Base-by-base conservation (phyloP, 1,140 invertebrate species). In the Lethocerus indicus region DNA sequence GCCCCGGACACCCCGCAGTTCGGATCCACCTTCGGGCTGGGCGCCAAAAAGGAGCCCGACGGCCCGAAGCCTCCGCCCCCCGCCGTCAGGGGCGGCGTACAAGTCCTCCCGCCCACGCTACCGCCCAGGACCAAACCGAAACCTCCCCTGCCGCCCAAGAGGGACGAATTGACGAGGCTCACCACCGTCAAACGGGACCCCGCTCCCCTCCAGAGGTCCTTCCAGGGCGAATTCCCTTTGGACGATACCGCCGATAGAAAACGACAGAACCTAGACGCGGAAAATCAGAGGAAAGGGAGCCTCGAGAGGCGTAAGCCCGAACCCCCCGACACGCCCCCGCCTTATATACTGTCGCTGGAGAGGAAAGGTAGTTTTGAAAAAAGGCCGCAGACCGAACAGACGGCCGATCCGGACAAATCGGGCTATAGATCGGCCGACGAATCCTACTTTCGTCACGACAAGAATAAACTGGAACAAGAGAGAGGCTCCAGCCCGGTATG, bases 101-200 rank as follows among this genome's bases (percentile, higher is more conserved):
- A 55, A 35, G 56, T 57, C 7, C 32, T 56, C 9, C 56, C 56
- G 3, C 56, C 56, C 1, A 49, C 51, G 1, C 54, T 57, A 3
- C 54, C 54, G 21, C 56, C 56, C 21, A 24, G 48, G 21, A 24
- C 14, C 2, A 59, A 59, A 43, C 58, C 53, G 4, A 59, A 58
- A 42, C 58, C 58, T 0, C 58, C 58, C 0, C 37, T 58, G 4
- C 56, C 57, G 3, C 58, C 58, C 5, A 57, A 57, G 12, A 42
- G 58, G 2, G 56, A 55, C 16, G 54, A 59, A 44, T 50, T 56
- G 16, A 59, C 58, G 1, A 44, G 58, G 4, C 37, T 59, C 7
- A 58, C 58, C 0, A 59, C 58, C 14, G 58, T 59, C 18, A 50
- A 43, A 23, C 48, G 36, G 23, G 53, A 54, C 25, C 49, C 50